Evolutionary conservation across 2,113 vertebrate species (phyloP).

Genomic region (Nyctibius bracteatus): DNA sequence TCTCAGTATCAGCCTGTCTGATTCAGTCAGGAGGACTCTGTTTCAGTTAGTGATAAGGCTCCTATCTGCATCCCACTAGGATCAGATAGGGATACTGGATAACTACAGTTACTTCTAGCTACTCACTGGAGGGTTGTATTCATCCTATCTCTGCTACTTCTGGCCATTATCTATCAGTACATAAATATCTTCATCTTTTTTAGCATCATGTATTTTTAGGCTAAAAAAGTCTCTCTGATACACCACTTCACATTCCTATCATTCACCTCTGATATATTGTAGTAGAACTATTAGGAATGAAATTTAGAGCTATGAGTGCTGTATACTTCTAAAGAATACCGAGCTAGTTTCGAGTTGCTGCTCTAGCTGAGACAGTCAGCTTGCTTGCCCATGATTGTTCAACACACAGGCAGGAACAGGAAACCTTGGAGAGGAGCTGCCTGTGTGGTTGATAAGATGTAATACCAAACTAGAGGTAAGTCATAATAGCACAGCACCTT

Average conservation of each 20-base stretch:
- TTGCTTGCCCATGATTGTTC: not conserved
- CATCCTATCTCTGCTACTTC: not conserved
- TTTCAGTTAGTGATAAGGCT: not conserved
- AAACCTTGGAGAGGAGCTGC: not conserved
- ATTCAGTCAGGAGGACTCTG: not conserved
- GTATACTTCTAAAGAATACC: not conserved
- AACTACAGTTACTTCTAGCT: not conserved
- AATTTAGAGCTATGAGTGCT: not conserved
- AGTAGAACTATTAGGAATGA: not conserved
- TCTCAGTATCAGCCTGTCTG: not conserved
- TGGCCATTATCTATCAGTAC: not conserved
- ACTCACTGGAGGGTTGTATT: not conserved
- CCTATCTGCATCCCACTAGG: not conserved
- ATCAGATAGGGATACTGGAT: not conserved
- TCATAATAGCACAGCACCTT: not conserved
- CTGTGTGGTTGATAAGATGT: not conserved
- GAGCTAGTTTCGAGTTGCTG: not conserved
- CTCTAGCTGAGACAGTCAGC: not conserved
- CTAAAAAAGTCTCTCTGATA: not conserved
- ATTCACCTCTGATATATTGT: not conserved
- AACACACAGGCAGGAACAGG: not conserved
- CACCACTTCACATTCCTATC: not conserved
- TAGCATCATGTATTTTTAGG: not conserved
- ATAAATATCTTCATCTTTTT: not conserved
- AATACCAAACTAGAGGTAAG: not conserved